phyloP scores from a whole-genome alignment of 1,140 invertebrate genomes.

The Melanaphis sacchari region DNA sequence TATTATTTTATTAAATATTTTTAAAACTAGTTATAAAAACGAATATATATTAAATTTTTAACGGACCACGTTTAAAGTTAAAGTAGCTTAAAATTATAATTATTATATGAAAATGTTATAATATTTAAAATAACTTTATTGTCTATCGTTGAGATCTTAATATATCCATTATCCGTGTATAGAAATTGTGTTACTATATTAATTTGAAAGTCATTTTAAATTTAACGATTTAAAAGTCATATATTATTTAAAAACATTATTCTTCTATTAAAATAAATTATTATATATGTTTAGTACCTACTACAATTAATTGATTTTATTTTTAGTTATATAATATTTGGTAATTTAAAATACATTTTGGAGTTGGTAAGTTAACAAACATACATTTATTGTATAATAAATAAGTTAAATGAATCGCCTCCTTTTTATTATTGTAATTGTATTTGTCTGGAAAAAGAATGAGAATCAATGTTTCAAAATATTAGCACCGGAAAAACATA shows the following conservation, averaged over 20 bases:
- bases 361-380: conserved; percentile 60
- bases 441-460: neutral
- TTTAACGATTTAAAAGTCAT: neutral
- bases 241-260: neutral
- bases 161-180: no score
- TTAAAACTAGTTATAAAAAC: no score
- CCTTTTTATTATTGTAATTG: conserved; percentile 30
- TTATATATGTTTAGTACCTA: neutral
- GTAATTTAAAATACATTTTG: neutral
- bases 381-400: conserved; percentile 59
- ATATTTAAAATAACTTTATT: neutral
- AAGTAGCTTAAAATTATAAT: neutral
- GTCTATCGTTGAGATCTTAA: neutral
- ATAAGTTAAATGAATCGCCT: conserved; percentile 2
- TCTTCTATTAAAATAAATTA: neutral
- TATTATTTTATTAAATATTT: no score
- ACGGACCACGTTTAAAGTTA: no score
- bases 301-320: neutral
- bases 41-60: no score
- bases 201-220: neutral
- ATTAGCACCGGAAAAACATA: neutral
- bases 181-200: no score
- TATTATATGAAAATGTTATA: no score
- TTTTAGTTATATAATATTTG: neutral
- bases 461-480: neutral